Evolutionary conservation across 2,113 vertebrate species (phyloP).

Genomic region (Dasypus novemcinctus): DNA sequence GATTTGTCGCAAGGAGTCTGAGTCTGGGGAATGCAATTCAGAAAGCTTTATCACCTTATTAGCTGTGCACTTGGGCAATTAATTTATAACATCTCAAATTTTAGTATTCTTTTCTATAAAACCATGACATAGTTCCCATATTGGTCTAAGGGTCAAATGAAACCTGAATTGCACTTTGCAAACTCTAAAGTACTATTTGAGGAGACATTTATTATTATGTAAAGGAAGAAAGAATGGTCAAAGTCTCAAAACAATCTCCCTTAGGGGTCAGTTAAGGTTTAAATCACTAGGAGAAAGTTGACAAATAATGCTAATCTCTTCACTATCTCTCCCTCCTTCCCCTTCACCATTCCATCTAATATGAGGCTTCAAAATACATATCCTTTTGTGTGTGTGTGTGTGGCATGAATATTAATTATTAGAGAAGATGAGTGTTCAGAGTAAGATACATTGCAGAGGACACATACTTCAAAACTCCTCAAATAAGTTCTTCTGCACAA

Average conservation of each 20-base stretch:
- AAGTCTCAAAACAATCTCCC: not conserved
- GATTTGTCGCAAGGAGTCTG: not conserved
- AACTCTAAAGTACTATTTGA: not conserved
- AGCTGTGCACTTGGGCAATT: not conserved
- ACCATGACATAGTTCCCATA: not conserved
- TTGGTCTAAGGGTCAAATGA: not conserved
- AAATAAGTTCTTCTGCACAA: not conserved
- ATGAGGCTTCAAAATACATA: not conserved
- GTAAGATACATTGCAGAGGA: not conserved
- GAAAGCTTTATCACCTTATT: not conserved
- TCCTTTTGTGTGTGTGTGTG: not conserved
- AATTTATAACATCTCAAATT: not conserved
- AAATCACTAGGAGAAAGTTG: not conserved
- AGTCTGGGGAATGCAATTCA: not conserved
- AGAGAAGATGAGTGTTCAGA: not conserved
- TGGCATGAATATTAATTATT: not conserved
- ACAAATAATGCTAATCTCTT: not conserved
- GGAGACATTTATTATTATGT: not conserved
- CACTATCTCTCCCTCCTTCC: not conserved
- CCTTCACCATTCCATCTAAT: not conserved
- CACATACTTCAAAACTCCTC: not conserved
- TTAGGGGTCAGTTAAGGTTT: not conserved
- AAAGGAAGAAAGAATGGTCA: not conserved
- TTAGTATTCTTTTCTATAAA: not conserved
- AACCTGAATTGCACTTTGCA: not conserved